Conservation (phyloP, 2,113 vertebrate species). For the Sarotherodon lohbergeri region DNA sequence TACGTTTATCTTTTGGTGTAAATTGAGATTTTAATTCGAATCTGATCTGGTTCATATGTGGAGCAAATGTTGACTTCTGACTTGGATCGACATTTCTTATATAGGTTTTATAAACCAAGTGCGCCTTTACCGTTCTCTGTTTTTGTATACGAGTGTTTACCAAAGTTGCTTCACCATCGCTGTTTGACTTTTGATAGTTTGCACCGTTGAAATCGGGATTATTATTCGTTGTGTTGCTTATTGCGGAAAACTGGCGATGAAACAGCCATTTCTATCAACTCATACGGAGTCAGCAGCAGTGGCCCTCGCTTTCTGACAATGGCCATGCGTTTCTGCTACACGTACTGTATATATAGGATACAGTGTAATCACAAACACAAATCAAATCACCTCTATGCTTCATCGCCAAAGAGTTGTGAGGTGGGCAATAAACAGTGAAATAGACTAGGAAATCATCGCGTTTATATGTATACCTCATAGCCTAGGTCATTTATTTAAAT, state of each 20-base stretch:
- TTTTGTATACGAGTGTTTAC: not conserved
- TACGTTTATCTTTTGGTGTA: not conserved
- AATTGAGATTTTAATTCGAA: slow-evolving; percentile 8
- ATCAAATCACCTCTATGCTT: slow-evolving; percentile 55
- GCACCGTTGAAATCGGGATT: not conserved
- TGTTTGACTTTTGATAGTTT: not conserved
- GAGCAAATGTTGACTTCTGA: not conserved
- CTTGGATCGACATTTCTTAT: not conserved
- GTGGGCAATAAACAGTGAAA: slow-evolving; percentile 53
- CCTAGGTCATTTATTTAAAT: slow-evolving; percentile 57
- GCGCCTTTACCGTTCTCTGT: not conserved
- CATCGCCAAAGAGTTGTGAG: slow-evolving; percentile 5
- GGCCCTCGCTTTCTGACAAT: slow-evolving; percentile 21
- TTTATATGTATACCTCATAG: slow-evolving; percentile 47
- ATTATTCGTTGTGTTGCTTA: not conserved
- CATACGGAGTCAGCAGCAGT: slow-evolving; percentile 18
- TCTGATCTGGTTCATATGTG: not conserved
- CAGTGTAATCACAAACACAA: slow-evolving; percentile 59
- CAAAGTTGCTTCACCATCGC: not conserved
- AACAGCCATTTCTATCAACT: slow-evolving; percentile 24
- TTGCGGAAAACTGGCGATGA: not conserved
- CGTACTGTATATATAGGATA: not conserved
- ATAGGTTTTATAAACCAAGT: not conserved
- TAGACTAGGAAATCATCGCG: slow-evolving; percentile 49
- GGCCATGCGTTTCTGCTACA: slow-evolving; percentile 15